These are phyloP conservation scores for Pomatorhinus ruficollis DNA, from an alignment of 2,113 vertebrate species.

Conservation along the genomic window DNA sequence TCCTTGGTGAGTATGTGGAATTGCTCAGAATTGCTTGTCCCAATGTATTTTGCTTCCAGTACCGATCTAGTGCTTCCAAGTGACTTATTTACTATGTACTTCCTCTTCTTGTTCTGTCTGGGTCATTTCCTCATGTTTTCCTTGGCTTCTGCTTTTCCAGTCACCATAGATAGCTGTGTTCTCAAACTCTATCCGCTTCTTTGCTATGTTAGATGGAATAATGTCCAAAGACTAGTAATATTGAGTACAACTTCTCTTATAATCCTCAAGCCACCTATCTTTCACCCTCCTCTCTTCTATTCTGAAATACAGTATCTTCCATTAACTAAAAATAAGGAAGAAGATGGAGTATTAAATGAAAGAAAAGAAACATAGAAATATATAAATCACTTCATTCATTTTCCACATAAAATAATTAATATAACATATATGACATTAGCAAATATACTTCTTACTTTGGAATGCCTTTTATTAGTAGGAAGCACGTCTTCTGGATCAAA, in stretches of 20 bases:
- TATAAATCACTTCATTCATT: not conserved
- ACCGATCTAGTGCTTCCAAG: not conserved
- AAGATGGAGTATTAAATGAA: not conserved
- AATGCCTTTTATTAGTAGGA: not conserved
- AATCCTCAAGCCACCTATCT: not conserved
- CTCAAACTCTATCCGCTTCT: not conserved
- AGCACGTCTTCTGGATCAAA: not conserved
- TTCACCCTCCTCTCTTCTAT: not conserved
- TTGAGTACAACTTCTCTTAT: not conserved
- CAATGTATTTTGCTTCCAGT: not conserved
- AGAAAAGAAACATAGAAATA: not conserved
- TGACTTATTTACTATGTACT: not conserved
- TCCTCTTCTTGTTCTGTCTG: not conserved
- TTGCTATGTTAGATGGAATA: not conserved
- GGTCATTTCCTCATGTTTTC: not conserved
- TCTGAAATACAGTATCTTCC: not conserved
- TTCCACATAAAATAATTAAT: not conserved
- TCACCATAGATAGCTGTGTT: not conserved
- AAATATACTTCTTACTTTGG: not conserved
- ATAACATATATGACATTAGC: not conserved
- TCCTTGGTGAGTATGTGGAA: not conserved
- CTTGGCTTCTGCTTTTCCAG: not conserved
- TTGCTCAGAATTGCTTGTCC: not conserved
- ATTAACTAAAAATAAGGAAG: not conserved
- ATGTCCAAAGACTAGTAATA: not conserved